Base-by-base conservation (phyloP, 2,888 invertebrate species). In the Mesoligia furuncula region DNA sequence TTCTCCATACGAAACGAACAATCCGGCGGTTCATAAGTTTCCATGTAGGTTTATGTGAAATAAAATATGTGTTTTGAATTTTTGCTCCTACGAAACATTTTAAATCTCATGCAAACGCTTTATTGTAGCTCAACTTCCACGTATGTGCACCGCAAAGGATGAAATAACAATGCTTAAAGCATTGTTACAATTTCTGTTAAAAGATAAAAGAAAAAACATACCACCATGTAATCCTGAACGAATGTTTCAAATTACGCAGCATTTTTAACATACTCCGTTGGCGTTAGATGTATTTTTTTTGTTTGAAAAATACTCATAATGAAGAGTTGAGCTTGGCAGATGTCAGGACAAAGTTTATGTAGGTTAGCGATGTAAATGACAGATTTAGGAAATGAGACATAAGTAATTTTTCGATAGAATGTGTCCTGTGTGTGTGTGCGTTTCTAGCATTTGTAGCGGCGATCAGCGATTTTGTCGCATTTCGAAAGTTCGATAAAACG, bases 281-380 rank as follows among this genome's bases (percentile, higher is more conserved):
- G n/a, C 0, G 36, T 54, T n/a, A n/a, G n/a, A n/a, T n/a, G 1
- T 17, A 9, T 67, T 61, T 31, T 27, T 24, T 61, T 48, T 59
- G 15, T 61, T 51, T 15, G 20, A 64, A 80, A 57, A 57, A 64
- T 65, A 24, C 42, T 69, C 48, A 17, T 24, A 27, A 48, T n/a
- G n/a, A 5, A n/a, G 36, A 13, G 39, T 39, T 79, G 75, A 59
- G 65, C 13, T 68, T 82, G 82, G 66, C 82, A 79, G 66, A 54
- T 75, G 78, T 45, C 75, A 51, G 57, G 39, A 59, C 42, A 73
- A 13, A n/a, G 13, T 73, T 0, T 24, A 59, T 36, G 59, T 66
- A 61, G 66, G 81, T 61, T 8, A 81, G 36, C 75, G 17, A 24
- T 79, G 66, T 51, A 74, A 54, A 36, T 74, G 65, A 79, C 81